phyloP scores from a whole-genome alignment of 2,888 invertebrate genomes.

The Charanyca ferruginea region DNA sequence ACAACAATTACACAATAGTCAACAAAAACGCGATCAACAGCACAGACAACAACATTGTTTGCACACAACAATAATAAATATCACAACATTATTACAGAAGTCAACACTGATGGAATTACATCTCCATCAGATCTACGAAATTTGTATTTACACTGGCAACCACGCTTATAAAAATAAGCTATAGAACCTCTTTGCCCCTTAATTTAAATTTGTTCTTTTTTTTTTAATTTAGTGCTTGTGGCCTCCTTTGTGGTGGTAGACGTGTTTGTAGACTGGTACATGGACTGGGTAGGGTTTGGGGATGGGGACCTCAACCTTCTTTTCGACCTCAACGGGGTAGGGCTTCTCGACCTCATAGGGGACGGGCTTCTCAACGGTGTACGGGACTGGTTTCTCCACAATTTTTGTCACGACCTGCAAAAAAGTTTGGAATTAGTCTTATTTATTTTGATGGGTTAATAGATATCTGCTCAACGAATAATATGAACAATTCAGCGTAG shows the following conservation, averaged over 20 bases:
- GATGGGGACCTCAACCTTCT: slow-evolving; percentile 93
- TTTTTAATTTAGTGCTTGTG: slow-evolving; percentile 85
- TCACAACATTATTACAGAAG: slow-evolving; percentile 82
- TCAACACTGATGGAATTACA: slow-evolving; percentile 80
- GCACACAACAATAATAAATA: slow-evolving; percentile 89
- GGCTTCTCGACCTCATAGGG: slow-evolving; percentile 94
- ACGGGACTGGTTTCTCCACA: slow-evolving; percentile 94
- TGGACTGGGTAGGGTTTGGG: slow-evolving; percentile 94
- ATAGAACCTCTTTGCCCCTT: slow-evolving; percentile 48
- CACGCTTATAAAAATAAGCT: slow-evolving; percentile 68
- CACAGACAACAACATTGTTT: slow-evolving; percentile 79
- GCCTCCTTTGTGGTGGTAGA: slow-evolving; percentile 92
- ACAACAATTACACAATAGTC: slow-evolving; percentile 89
- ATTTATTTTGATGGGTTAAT: background rate
- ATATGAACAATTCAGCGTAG: no score
- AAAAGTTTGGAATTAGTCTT: slow-evolving; percentile 19
- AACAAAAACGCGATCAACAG: slow-evolving; percentile 87
- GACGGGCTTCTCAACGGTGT: slow-evolving; percentile 94
- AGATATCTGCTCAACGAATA: background rate
- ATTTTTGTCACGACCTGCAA: slow-evolving; percentile 92
- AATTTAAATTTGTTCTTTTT: slow-evolving; percentile 31
- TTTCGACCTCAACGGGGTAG: slow-evolving; percentile 94
- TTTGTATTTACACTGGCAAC: slow-evolving; percentile 82
- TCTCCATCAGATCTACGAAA: slow-evolving; percentile 82
- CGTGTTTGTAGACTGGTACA: slow-evolving; percentile 94